Conservation (phyloP, 2,888 invertebrate species). For the Tinea semifulvella region DNA sequence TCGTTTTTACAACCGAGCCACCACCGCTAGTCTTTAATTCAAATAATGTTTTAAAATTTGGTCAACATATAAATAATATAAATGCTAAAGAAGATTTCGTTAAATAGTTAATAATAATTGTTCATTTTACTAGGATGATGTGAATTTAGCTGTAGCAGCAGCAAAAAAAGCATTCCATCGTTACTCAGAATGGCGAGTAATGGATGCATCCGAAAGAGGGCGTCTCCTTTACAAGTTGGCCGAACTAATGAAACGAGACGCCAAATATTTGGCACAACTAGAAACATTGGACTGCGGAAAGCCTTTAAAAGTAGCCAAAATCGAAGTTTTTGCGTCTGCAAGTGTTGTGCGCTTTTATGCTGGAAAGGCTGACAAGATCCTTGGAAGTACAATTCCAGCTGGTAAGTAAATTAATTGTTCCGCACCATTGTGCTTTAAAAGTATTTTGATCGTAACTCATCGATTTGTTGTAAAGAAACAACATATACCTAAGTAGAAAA, state of each 20-base stretch:
- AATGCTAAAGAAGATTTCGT: too few relatives aligned
- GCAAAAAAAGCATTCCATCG: constrained; percentile 80
- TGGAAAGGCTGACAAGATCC: constrained; percentile 92
- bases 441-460: too few relatives aligned
- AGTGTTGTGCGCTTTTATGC: constrained; percentile 84
- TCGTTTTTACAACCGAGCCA: too few relatives aligned
- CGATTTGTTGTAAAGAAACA: too few relatives aligned
- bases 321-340: constrained; percentile 72
- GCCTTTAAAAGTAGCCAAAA: constrained; percentile 76
- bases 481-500: too few relatives aligned
- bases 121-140: constrained; percentile 76
- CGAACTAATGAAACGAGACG: constrained; percentile 80
- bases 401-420: constrained; percentile 28
- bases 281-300: constrained; percentile 97
- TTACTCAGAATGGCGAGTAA: constrained; percentile 77
- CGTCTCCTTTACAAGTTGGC: constrained; percentile 76
- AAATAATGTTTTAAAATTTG: too few relatives aligned
- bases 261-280: constrained; percentile 79
- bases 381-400: constrained; percentile 78
- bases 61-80: too few relatives aligned
- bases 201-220: constrained; percentile 85
- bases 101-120: too few relatives aligned
- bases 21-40: too few relatives aligned
- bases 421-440: too few relatives aligned
- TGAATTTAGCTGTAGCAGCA: constrained; percentile 82